Evolutionary conservation across 2,888 invertebrate genomes (phyloP).

Genomic region (Pseudoips prasinana): DNA sequence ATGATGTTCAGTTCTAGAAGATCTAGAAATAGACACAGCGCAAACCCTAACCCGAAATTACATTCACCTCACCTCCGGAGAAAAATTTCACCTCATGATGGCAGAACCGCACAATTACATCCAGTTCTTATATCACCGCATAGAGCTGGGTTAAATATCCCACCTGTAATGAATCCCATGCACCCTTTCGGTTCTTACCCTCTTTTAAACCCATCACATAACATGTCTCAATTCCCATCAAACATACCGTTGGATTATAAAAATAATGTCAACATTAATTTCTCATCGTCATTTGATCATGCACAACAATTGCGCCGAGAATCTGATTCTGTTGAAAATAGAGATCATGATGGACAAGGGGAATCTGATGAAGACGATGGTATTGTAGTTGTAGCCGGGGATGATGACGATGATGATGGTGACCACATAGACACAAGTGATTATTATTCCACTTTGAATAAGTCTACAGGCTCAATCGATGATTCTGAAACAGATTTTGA

Average conservation of each 20-base stretch:
- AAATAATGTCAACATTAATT: constrained; percentile 65
- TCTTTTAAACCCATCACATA: constrained; percentile 86
- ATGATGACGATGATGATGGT: constrained; percentile 87
- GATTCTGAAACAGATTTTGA: constrained; percentile 73
- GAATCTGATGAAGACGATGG: constrained; percentile 88
- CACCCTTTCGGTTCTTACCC: constrained; percentile 91
- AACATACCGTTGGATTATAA: constrained; percentile 77
- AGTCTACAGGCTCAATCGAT: constrained; percentile 64
- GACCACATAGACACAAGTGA: constrained; percentile 77
- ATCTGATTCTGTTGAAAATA: constrained; percentile 70
- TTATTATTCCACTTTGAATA: constrained; percentile 66
- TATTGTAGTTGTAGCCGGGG: constrained; percentile 90
- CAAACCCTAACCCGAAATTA: constrained; percentile 98
- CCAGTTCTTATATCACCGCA: constrained; percentile 89
- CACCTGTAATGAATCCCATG: constrained; percentile 86
- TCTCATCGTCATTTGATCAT: constrained; percentile 54
- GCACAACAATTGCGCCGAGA: constrained; percentile 63
- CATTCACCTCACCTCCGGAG: constrained; percentile 97
- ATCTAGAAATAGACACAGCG: constrained; percentile 97
- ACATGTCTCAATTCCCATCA: constrained; percentile 81
- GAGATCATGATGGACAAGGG: constrained; percentile 83
- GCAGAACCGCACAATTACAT: constrained; percentile 93
- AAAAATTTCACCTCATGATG: constrained; percentile 97
- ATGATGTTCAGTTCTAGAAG: constrained; percentile 99
- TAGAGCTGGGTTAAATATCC: constrained; percentile 82